These are phyloP conservation scores for Loripinus fragilis DNA, from an alignment of 2,888 invertebrate species.

Conservation along the genomic window DNA sequence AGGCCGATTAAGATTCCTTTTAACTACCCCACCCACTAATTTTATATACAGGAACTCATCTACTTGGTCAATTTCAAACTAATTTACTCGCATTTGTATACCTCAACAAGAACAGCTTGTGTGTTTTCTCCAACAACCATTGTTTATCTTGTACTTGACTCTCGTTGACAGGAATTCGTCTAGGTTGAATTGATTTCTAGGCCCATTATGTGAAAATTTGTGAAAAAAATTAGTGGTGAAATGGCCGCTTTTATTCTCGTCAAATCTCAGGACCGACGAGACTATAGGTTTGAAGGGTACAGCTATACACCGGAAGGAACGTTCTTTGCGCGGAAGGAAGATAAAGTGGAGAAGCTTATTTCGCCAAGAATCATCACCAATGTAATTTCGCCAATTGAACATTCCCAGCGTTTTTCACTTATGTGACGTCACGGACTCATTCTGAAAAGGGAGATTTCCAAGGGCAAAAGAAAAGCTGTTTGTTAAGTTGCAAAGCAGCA, in stretches of 20 bases:
- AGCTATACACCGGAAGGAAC: too few relatives aligned
- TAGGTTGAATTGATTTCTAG: slow-evolving; percentile 10
- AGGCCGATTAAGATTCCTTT: too few relatives aligned
- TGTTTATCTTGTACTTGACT: neutral
- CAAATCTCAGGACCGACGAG: neutral
- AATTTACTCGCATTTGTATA: slow-evolving; percentile 22
- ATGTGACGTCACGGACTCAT: too few relatives aligned
- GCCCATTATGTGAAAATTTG: neutral
- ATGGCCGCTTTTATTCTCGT: neutral
- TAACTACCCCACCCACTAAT: neutral
- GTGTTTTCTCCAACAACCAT: slow-evolving; percentile 75
- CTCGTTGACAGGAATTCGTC: neutral
- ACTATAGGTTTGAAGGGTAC: too few relatives aligned
- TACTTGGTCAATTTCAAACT: neutral
- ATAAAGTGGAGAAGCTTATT: too few relatives aligned
- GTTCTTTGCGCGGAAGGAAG: too few relatives aligned
- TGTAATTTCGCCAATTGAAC: too few relatives aligned
- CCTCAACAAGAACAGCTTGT: slow-evolving; percentile 73
- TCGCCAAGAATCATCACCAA: too few relatives aligned
- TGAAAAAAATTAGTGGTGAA: neutral
- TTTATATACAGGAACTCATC: neutral
- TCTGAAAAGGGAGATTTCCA: too few relatives aligned
- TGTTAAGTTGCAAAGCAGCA: too few relatives aligned
- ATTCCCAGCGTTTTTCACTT: too few relatives aligned
- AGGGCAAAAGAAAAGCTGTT: too few relatives aligned